Conservation (phyloP, 2,797 vertebrate genomes). For the Oceanodroma leucorhoa region DNA sequence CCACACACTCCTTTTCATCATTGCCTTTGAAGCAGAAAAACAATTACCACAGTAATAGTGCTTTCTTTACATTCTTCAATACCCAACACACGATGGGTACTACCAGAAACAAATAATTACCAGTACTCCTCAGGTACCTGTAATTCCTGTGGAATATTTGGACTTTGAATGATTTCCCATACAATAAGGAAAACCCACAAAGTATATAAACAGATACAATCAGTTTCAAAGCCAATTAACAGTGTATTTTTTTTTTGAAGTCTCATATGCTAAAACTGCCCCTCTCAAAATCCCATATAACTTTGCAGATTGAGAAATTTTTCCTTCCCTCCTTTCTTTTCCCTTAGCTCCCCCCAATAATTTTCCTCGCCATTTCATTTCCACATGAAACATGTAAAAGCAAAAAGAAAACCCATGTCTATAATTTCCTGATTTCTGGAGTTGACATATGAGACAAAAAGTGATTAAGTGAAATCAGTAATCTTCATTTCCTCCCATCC, state of each 20-base stretch:
- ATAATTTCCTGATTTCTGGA: neutral
- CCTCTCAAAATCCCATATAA: neutral
- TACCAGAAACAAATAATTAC: conserved; percentile 14
- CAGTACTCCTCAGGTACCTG: neutral
- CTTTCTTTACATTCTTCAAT: neutral
- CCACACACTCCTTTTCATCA: neutral
- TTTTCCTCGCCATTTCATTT: neutral
- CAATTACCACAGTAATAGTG: neutral
- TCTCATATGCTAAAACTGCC: neutral
- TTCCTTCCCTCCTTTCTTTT: neutral
- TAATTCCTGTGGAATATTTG: neutral
- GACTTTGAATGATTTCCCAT: neutral
- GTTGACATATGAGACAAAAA: neutral
- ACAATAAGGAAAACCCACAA: neutral
- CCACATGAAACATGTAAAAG: neutral
- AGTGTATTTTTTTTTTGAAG: neutral
- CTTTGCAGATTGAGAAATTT: neutral
- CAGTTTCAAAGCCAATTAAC: neutral
- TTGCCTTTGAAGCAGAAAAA: neutral
- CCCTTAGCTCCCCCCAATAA: neutral
- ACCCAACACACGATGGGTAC: neutral
- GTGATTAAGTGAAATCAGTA: neutral
- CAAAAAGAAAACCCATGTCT: neutral
- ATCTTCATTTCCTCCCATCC: neutral
- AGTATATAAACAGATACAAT: neutral